Conservation (phyloP, 2,113 vertebrate species). For the Suncus etruscus region DNA sequence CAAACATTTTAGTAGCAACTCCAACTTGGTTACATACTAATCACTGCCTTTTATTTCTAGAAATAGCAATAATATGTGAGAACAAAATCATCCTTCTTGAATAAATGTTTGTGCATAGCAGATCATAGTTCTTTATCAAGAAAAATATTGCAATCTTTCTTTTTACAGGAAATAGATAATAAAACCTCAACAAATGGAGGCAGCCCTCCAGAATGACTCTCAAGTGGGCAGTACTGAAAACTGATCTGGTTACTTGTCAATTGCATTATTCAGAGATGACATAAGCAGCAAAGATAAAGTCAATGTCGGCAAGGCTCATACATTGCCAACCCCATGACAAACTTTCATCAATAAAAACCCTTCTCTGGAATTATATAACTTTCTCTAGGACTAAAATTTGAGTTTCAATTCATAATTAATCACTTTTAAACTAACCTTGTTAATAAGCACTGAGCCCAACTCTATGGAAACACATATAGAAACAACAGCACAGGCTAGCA, state of each 20-base stretch:
- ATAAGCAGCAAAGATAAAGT: conserved; percentile 71
- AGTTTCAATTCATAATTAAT: conserved; percentile 72
- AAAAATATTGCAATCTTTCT: conserved; percentile 69
- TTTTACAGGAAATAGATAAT: conserved; percentile 79
- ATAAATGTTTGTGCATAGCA: conserved; percentile 35
- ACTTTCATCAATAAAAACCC: conserved; percentile 57
- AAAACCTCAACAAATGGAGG: conserved; percentile 78
- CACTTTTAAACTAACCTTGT: conserved; percentile 31
- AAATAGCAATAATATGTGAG: conserved; percentile 51
- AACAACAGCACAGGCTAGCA: background rate
- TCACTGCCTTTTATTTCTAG: conserved; percentile 45
- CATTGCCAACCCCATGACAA: conserved; percentile 1
- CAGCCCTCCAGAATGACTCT: conserved; percentile 69
- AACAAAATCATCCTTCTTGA: conserved; percentile 35
- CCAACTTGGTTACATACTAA: conserved; percentile 54
- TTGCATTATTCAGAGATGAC: conserved; percentile 79
- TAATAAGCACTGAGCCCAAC: conserved; percentile 42
- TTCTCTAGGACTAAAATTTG: conserved; percentile 58
- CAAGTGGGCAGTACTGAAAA: conserved; percentile 78
- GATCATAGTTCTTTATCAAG: conserved; percentile 50
- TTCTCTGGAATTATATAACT: conserved; percentile 56
- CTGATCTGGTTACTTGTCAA: conserved; percentile 78
- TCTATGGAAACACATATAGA: conserved; percentile 3
- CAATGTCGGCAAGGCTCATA: conserved; percentile 50
- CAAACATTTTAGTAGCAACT: conserved; percentile 1